Evolutionary conservation across 1,140 invertebrate species (phyloP).

Genomic region (Drosophila equinoxialis): DNA sequence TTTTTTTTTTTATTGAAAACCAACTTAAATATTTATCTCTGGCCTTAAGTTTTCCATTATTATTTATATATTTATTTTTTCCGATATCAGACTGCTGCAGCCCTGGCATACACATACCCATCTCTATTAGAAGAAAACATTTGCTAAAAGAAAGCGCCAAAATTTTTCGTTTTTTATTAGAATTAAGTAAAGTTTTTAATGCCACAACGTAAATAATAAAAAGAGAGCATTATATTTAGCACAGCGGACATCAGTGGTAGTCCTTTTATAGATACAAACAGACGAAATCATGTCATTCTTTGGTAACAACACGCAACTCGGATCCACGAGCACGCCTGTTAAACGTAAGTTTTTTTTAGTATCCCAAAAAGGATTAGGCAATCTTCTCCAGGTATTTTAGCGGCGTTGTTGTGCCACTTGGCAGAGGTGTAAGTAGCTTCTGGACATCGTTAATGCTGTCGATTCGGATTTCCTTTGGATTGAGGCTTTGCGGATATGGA

Average conservation of each 20-base stretch:
- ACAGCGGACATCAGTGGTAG: background rate
- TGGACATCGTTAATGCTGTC: conserved; percentile 52
- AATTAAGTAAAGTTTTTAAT: conserved; percentile 26
- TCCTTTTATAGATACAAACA: background rate
- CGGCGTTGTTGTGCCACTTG: conserved; percentile 12
- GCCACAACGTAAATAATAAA: background rate
- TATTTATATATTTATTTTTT: background rate
- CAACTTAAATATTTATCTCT: background rate
- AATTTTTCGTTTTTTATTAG: conserved; percentile 56
- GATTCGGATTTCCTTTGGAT: conserved; percentile 57
- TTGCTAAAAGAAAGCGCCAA: conserved; percentile 55
- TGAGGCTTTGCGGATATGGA: conserved; percentile 37
- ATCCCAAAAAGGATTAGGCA: conserved; percentile 25
- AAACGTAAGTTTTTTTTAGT: conserved; percentile 62
- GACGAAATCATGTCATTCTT: conserved; percentile 70
- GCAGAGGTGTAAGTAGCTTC: conserved; percentile 43
- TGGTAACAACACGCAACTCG: conserved; percentile 74
- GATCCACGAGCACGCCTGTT: conserved; percentile 79
- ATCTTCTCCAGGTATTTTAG: conserved; percentile 60
- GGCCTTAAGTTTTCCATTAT: background rate
- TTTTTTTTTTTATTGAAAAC: background rate
- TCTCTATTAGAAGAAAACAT: conserved; percentile 9
- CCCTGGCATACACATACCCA: background rate
- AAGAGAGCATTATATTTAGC: background rate
- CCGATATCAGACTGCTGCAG: background rate